Percentiles rank a stretch among this genome's conserved stretches.
These are phyloP conservation scores for Mesopsocus fuscifrons DNA, from an alignment of 2,888 invertebrate species.

Conservation along the genomic window DNA sequence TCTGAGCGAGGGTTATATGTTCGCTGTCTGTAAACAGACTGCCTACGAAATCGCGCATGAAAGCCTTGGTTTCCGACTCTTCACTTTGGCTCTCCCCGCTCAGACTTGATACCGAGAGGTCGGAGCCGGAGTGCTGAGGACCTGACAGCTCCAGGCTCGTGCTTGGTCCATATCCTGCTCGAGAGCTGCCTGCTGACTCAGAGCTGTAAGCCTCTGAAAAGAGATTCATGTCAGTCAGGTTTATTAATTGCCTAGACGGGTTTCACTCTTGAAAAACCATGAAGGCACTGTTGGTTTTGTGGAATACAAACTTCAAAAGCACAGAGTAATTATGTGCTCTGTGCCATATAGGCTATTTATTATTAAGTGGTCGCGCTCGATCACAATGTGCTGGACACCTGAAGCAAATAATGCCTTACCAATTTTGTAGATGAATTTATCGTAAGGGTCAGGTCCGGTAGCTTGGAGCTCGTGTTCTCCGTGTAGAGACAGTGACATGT, in stretches of 20 bases:
- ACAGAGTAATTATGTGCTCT: no score
- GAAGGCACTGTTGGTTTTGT: slow-evolving; percentile 20
- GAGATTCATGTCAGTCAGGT: not conserved
- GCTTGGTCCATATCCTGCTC: slow-evolving; percentile 34
- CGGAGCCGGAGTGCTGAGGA: slow-evolving; percentile 27
- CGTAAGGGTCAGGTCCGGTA: slow-evolving; percentile 28
- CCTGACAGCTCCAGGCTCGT: slow-evolving; percentile 30
- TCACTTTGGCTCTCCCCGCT: slow-evolving; percentile 40
- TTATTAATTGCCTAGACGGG: slow-evolving; percentile 2
- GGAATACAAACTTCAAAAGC: no score
- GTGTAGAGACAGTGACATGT: slow-evolving; percentile 17
- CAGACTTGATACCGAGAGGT: slow-evolving; percentile 39
- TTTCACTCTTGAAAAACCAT: slow-evolving; percentile 5
- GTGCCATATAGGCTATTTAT: no score
- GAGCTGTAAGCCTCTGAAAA: slow-evolving; percentile 30
- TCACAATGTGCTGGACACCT: no score
- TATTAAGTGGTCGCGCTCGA: no score
- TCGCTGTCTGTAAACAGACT: slow-evolving; percentile 37
- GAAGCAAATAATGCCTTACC: no score
- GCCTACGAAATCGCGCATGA: slow-evolving; percentile 45
- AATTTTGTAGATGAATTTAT: slow-evolving; percentile 26
- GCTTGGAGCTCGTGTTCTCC: slow-evolving; percentile 24
- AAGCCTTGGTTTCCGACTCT: slow-evolving; percentile 34
- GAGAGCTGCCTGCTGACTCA: slow-evolving; percentile 35
- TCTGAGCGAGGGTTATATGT: slow-evolving; percentile 38